Base-by-base conservation (phyloP, 2,797 vertebrate species). In the Platyrinchus mystaceus region DNA sequence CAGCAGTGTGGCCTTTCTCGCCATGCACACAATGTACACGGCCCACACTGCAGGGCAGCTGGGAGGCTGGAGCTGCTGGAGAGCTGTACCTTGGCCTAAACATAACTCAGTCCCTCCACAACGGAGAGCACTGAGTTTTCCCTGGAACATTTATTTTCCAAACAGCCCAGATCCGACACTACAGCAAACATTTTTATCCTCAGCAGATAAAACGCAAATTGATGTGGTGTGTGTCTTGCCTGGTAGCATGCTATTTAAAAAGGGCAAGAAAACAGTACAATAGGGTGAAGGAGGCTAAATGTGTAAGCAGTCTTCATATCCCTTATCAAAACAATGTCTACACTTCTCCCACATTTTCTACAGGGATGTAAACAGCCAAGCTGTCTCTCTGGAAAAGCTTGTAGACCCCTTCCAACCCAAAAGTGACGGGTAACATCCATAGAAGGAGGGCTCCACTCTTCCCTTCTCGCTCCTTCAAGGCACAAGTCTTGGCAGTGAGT, bases 11-110 rank as follows among this genome's bases (percentile, higher is more conserved):
- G n/a, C 67, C 41, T 49, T 41, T 36, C 26, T 18, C 46, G 3
- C 23, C n/a, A 0, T 1, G n/a, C 43, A 9, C 5, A 8, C 44
- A 41, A 12, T 9, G 3, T 0, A 2, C 21, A 3, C 3, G 1
- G 70, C 70, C 49, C 26, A 12, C 3, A 1, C 17, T 14, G 0
- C 3, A 8, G 24, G 20, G 47, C 10, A 6, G 36, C 18, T 0
- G 39, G 43, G 6, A 49, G 56, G 18, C 26, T 1, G 22, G 49
- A 44, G 64, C 41, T 39, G 58, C 43, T 32, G 49, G 9, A 28
- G 49, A 28, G 26, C 17, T 50, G 27, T 50, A 50, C 27, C 49
- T 50, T 50, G 49, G 49, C 49, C 49, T 50, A 50, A 50, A 28
- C 15, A 28, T 28, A 17, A 27, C 16, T 28, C 49, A 6, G 6